Evolutionary conservation across 1,140 invertebrate species (phyloP).

Genomic region (Monomorium pharaonis): DNA sequence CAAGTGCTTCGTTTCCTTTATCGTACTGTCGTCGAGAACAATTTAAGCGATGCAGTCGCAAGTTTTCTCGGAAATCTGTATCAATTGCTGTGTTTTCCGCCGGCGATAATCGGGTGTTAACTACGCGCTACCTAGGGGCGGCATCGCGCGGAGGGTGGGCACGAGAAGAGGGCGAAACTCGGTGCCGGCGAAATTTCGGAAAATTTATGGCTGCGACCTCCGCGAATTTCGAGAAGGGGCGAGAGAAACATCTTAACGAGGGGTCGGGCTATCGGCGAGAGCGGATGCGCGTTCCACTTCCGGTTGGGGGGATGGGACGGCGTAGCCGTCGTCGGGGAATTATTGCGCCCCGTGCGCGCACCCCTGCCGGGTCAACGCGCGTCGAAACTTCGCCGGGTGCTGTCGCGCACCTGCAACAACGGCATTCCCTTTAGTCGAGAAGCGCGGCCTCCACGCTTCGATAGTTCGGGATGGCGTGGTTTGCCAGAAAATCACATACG

Average conservation of each 20-base stretch:
- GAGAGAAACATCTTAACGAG: conserved; percentile 79
- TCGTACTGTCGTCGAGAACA: background rate
- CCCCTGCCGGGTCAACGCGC: conserved; percentile 31
- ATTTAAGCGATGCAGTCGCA: background rate
- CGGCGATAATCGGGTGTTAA: conserved; percentile 65
- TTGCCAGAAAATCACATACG: conserved; percentile 40
- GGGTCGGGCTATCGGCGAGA: conserved; percentile 76
- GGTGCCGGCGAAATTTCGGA: conserved; percentile 67
- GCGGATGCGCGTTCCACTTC: conserved; percentile 74
- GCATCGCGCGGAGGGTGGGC: background rate
- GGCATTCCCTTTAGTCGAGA: conserved; percentile 63
- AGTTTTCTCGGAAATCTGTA: conserved; percentile 24
- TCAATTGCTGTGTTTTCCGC: conserved; percentile 59
- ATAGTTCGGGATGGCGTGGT: conserved; percentile 63
- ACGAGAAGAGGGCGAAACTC: background rate
- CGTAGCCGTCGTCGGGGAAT: conserved; percentile 56
- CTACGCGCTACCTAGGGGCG: background rate
- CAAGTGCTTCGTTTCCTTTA: background rate
- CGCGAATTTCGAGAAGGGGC: conserved; percentile 69
- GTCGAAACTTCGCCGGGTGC: conserved; percentile 65
- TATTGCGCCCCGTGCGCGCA: conserved; percentile 20
- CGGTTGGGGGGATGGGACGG: conserved; percentile 66
- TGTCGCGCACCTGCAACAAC: conserved; percentile 69
- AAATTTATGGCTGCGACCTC: conserved; percentile 74
- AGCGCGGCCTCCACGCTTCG: conserved; percentile 41